Percentiles rank a stretch among this genome's conserved stretches.
phyloP scores from a whole-genome alignment of 2,888 invertebrate species.

The Synergus gifuensis region DNA sequence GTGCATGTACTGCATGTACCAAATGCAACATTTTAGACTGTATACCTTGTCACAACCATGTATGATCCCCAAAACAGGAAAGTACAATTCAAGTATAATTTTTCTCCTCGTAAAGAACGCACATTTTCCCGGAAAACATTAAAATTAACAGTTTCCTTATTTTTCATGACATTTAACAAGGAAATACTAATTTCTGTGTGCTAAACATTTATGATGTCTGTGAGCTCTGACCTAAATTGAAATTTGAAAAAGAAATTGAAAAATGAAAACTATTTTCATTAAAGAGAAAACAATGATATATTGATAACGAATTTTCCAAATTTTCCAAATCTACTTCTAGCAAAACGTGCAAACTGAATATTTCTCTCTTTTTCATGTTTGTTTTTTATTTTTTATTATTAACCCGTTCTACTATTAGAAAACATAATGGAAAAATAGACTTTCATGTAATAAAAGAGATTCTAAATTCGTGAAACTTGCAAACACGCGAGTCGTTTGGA shows the following conservation, averaged over 20 bases:
- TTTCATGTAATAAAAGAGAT: not conserved
- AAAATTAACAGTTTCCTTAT: not conserved
- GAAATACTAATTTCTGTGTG: not conserved
- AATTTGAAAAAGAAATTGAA: not conserved
- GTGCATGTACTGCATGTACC: not conserved
- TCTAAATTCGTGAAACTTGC: constrained; percentile 10
- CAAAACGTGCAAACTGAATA: too few relatives aligned
- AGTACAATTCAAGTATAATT: constrained; percentile 4
- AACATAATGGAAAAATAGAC: not conserved
- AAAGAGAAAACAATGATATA: too few relatives aligned
- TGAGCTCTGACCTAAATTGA: too few relatives aligned
- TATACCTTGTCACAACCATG: not conserved
- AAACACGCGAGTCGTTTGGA: not conserved
- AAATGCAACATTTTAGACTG: not conserved
- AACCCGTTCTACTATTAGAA: too few relatives aligned
- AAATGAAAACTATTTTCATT: not conserved
- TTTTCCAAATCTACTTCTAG: too few relatives aligned
- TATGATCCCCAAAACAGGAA: constrained; percentile 12
- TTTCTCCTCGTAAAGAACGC: constrained; percentile 1
- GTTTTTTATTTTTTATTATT: not conserved
- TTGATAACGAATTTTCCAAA: too few relatives aligned
- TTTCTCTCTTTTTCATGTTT: too few relatives aligned
- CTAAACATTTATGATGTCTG: not conserved
- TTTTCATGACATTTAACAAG: not conserved
- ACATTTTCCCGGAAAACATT: not conserved